Base-by-base conservation (phyloP, 2,797 vertebrate genomes). In the Lagodon rhomboides region DNA sequence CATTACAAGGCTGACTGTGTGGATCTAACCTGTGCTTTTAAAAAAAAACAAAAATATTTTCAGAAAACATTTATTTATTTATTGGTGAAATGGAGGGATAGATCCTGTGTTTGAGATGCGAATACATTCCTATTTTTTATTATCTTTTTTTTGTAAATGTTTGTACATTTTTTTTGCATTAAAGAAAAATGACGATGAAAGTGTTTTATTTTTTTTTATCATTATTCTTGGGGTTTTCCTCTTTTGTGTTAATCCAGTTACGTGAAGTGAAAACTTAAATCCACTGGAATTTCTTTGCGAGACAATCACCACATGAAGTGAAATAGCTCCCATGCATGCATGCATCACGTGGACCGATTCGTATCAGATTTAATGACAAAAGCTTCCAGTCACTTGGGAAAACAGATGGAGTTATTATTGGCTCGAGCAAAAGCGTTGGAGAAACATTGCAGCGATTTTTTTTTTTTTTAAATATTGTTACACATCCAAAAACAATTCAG, bases 41-140 rank as follows among this genome's bases (percentile, higher is more conserved):
- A 96, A 87, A 69, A 68, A 53, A 62, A 56, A 38, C 27, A 27
- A 27, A 75, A 91, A 75, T 89, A 91, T 95, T 94, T 95, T 95
- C 89, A 94, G 93, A 95, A 96, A 95, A 95, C 97, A 95, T 97
- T 96, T 98, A 99, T 99, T 99, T 99, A 99, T 99, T 99, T 99
- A 99, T 99, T 99, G 95, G 94, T 95, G 96, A 96, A 95, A 95
- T 94, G 94, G 96, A 97, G 96, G 79, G 94, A 96, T 95, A 95
- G 94, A 96, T 97, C 95, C 93, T 96, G 97, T 97, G 96, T 97
- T 95, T 87, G 95, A 97, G 96, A 96, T 97, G 95, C 96, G 96
- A 96, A 97, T 96, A 96, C 96, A 97, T 97, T 97, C 95, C 91
- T 98, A 96, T 98, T 98, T 98, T 97, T 97, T 98, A 96, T 96